These are phyloP conservation scores for Tetranychus cinnabarinus DNA, from an alignment of 1,140 invertebrate genomes.

Conservation along the genomic window DNA sequence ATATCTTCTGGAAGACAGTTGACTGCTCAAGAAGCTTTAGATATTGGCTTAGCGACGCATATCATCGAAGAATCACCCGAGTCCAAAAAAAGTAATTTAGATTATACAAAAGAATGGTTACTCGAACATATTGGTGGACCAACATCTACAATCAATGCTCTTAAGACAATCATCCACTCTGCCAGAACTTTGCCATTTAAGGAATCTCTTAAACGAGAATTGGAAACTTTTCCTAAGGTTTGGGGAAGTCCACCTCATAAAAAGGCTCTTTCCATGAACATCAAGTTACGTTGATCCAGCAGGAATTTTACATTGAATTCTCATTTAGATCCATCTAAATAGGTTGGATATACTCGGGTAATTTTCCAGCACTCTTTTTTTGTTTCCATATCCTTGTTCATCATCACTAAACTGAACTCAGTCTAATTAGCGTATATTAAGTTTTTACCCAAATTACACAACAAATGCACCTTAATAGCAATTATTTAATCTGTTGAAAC, in stretches of 20 bases:
- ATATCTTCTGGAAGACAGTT: conserved; percentile 16
- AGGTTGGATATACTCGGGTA: too few relatives aligned
- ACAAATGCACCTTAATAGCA: too few relatives aligned
- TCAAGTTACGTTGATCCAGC: conserved; percentile 4
- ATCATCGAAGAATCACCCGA: conserved; percentile 6
- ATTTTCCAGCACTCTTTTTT: too few relatives aligned
- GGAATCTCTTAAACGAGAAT: conserved; percentile 3
- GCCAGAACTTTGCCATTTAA: conserved; percentile 16
- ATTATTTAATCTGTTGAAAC: too few relatives aligned
- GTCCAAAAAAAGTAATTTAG: conserved; percentile 6
- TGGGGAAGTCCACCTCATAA: conserved; percentile 6
- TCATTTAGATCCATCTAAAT: too few relatives aligned
- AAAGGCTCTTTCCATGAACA: conserved; percentile 2
- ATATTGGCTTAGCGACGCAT: conserved; percentile 18
- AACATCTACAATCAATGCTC: conserved; percentile 17
- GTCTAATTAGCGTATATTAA: too few relatives aligned
- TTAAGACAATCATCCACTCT: conserved; percentile 22
- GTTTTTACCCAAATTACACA: too few relatives aligned
- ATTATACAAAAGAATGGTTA: conserved; percentile 21
- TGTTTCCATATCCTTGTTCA: too few relatives aligned
- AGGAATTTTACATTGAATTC: too few relatives aligned
- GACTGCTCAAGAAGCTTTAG: conserved; percentile 13
- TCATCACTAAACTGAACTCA: too few relatives aligned
- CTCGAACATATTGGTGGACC: conserved; percentile 14
- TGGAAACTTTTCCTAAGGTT: background rate